phyloP scores from a whole-genome alignment of 2,113 vertebrate species.

The Antigone vipio region DNA sequence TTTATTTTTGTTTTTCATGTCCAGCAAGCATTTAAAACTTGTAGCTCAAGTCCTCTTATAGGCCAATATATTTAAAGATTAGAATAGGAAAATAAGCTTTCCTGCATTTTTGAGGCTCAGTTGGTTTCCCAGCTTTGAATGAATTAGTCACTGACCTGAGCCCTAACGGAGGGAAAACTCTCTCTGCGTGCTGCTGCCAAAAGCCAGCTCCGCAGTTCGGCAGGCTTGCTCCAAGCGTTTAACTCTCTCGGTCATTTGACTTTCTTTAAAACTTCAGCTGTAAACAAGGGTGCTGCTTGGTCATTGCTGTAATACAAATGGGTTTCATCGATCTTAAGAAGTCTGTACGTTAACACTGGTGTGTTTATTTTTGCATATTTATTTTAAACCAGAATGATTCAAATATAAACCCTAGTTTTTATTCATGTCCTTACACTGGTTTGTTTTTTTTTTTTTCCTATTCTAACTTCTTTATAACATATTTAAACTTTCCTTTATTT shows the following conservation, averaged over 20 bases:
- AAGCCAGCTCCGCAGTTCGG: slow-evolving; percentile 19
- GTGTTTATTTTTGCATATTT: background rate
- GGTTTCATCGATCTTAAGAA: background rate
- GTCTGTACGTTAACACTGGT: background rate
- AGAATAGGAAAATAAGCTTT: background rate
- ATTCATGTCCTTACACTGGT: background rate
- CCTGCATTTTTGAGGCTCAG: background rate
- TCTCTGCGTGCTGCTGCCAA: background rate
- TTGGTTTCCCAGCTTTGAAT: slow-evolving; percentile 31
- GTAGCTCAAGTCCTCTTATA: background rate
- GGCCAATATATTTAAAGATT: background rate
- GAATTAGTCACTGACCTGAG: slow-evolving; percentile 8
- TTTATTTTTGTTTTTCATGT: background rate
- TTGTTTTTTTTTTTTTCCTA: background rate
- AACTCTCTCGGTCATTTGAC: slow-evolving; percentile 12
- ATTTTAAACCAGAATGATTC: background rate
- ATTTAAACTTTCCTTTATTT: background rate
- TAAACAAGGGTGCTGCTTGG: background rate
- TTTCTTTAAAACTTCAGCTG: background rate
- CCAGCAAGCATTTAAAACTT: background rate
- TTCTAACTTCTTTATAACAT: background rate
- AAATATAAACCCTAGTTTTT: background rate
- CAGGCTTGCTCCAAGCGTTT: slow-evolving; percentile 35
- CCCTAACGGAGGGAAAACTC: background rate
- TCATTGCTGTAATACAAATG: background rate